These are phyloP conservation scores for Andrena cerasifolii DNA, from an alignment of 1,140 invertebrate species.

Conservation along the genomic window DNA sequence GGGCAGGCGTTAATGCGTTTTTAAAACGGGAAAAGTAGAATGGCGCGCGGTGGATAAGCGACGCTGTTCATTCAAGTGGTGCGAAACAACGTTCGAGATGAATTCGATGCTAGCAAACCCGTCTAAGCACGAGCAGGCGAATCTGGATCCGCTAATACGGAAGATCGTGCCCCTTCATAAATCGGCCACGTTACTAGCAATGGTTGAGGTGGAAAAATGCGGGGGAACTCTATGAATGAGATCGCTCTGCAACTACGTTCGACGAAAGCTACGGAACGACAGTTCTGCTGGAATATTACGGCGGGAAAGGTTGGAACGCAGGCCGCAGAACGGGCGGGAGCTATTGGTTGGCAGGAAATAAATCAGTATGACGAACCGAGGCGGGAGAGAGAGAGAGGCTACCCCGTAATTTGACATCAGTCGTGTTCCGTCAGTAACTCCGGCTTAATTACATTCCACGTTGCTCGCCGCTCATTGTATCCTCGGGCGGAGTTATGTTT, in stretches of 20 bases:
- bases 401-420: conserved; percentile 81
- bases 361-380: conserved; percentile 79
- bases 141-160: too few species aligned
- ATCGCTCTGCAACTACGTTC: too few species aligned
- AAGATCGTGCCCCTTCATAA: neutral
- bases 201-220: too few species aligned
- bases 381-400: conserved; percentile 33
- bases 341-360: conserved; percentile 68
- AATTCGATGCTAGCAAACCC: conserved; percentile 18
- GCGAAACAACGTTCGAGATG: conserved; percentile 35
- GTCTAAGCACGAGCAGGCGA: conserved; percentile 4
- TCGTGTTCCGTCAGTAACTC: conserved; percentile 74
- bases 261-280: neutral
- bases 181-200: neutral
- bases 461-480: conserved; percentile 73
- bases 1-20: conserved; percentile 24
- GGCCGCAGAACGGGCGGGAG: conserved; percentile 8
- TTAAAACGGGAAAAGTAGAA: neutral
- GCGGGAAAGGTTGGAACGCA: neutral
- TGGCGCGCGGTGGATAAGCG: neutral
- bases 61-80: neutral
- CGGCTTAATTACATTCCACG: conserved; percentile 82
- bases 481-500: conserved; percentile 66
- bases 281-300: neutral
- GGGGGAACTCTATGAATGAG: too few species aligned